Conservation (phyloP, 2,797 vertebrate genomes). For the Setipinna tenuifilis region DNA sequence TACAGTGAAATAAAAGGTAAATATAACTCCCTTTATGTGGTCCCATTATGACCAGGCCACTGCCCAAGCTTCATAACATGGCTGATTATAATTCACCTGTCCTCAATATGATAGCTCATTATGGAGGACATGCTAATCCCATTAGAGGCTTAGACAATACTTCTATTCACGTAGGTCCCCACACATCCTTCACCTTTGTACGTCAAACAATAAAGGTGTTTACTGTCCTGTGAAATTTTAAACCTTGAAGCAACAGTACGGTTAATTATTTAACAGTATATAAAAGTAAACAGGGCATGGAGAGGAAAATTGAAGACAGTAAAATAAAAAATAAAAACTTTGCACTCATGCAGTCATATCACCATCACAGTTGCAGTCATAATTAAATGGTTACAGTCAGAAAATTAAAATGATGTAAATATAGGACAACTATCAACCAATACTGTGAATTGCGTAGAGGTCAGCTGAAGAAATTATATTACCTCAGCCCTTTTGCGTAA, state of each 20-base stretch:
- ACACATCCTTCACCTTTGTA: neutral
- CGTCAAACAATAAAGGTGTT: neutral
- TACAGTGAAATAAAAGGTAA: neutral
- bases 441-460: neutral
- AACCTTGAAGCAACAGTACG: neutral
- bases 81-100: conserved; percentile 8
- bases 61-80: neutral
- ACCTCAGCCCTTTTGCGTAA: conserved; percentile 80
- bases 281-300: neutral
- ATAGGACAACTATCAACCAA: neutral
- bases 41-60: neutral
- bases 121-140: conserved; percentile 45
- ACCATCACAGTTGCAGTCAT: neutral
- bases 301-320: neutral
- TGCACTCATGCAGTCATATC: neutral
- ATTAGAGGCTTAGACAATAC: conserved; percentile 50
- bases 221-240: neutral
- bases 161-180: conserved; percentile 44
- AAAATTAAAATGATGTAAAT: neutral
- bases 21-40: neutral
- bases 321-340: neutral
- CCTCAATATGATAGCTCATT: conserved; percentile 38
- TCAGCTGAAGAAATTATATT: conserved; percentile 35
- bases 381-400: neutral
- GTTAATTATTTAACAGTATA: neutral